Conservation (phyloP, 2,113 vertebrate genomes). For the Semnornis frantzii region DNA sequence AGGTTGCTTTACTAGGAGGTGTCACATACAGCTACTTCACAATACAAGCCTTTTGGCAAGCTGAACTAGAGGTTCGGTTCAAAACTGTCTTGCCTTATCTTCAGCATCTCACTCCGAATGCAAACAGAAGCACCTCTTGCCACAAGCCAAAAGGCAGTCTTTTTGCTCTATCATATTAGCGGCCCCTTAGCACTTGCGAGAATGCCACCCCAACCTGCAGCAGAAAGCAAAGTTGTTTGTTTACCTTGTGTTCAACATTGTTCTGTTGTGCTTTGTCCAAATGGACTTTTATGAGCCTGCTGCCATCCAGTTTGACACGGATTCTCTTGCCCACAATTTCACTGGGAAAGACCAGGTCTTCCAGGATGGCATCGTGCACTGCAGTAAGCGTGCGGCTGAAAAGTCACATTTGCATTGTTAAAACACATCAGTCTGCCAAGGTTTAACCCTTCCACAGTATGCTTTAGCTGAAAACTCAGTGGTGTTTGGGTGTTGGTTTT, state of each 20-base stretch:
- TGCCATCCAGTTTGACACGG: conserved; percentile 93
- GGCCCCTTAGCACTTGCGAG: neutral
- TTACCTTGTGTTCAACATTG: conserved; percentile 98
- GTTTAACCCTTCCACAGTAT: neutral
- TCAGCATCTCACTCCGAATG: neutral
- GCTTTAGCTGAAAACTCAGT: neutral
- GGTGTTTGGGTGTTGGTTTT: neutral
- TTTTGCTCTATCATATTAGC: neutral
- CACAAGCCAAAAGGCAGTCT: neutral
- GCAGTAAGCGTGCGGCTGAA: conserved; percentile 92
- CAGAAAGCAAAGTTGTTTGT: neutral
- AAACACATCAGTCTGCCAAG: neutral
- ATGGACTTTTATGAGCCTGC: conserved; percentile 97
- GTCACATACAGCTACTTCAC: neutral
- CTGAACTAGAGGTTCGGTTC: neutral
- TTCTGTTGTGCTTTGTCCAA: conserved; percentile 99
- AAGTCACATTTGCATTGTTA: conserved; percentile 12
- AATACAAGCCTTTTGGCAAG: neutral
- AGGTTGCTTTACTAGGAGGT: too few relatives aligned
- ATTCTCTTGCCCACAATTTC: conserved; percentile 99
- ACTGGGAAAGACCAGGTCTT: conserved; percentile 97
- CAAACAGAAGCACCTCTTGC: neutral
- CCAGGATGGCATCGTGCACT: conserved; percentile 96
- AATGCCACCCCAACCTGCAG: neutral
- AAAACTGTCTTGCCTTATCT: neutral